Percentiles rank a stretch among this genome's conserved stretches.
These are phyloP conservation scores for Myopa tessellatipennis DNA, from an alignment of 2,888 invertebrate genomes.

Conservation along the genomic window DNA sequence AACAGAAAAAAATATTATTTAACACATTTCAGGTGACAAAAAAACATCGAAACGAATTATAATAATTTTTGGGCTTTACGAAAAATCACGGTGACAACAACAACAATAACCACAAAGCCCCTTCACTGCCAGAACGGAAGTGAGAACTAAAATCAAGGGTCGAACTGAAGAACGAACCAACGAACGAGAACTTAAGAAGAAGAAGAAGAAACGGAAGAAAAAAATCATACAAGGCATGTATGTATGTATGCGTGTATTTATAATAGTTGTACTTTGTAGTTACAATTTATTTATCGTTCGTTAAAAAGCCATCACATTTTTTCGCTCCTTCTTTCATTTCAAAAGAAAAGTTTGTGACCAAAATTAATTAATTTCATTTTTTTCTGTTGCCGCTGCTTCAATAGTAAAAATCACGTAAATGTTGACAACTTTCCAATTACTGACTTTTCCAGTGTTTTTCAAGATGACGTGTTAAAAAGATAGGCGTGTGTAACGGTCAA, in stretches of 20 bases:
- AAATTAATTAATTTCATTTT: not conserved
- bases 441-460: not conserved
- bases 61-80: no score
- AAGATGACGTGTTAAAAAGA: not conserved
- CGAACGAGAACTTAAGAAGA: not conserved
- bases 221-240: not conserved
- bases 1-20: no score
- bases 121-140: slow-evolving; percentile 13
- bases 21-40: no score
- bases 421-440: slow-evolving; percentile 1
- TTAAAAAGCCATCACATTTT: not conserved
- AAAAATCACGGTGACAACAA: not conserved
- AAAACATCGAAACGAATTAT: no score
- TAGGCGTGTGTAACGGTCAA: not conserved
- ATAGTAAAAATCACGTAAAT: slow-evolving; percentile 27
- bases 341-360: not conserved
- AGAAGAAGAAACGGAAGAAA: not conserved
- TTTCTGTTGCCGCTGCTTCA: not conserved
- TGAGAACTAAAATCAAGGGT: slow-evolving; percentile 6
- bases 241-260: no score
- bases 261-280: not conserved
- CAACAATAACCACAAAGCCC: slow-evolving; percentile 1
- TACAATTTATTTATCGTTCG: slow-evolving; percentile 2
- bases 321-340: not conserved
- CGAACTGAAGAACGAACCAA: not conserved